These are phyloP conservation scores for Dasypolia templi DNA, from an alignment of 2,888 invertebrate genomes.

Conservation along the genomic window DNA sequence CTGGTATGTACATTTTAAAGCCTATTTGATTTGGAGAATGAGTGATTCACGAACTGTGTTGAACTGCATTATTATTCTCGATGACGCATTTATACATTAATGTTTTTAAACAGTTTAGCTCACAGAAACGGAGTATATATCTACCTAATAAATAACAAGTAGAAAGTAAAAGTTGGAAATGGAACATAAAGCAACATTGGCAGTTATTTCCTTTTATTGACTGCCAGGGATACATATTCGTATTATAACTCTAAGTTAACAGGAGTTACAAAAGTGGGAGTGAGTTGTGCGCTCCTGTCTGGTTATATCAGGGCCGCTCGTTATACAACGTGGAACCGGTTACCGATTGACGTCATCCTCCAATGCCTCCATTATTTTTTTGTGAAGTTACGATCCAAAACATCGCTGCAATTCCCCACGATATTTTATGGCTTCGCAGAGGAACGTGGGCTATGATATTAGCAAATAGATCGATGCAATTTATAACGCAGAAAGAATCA, in stretches of 20 bases:
- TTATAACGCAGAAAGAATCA: slow-evolving; percentile 47
- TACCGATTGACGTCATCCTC: slow-evolving; percentile 63
- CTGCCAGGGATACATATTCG: slow-evolving; percentile 46
- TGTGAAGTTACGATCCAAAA: slow-evolving; percentile 63
- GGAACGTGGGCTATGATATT: slow-evolving; percentile 52
- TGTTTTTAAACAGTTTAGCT: slow-evolving; percentile 4
- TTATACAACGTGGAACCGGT: slow-evolving; percentile 67
- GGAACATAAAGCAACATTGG: slow-evolving; percentile 42
- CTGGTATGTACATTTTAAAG: slow-evolving; percentile 45
- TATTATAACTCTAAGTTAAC: slow-evolving; percentile 60
- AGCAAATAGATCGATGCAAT: slow-evolving; percentile 55
- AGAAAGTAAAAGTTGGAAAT: slow-evolving; percentile 62
- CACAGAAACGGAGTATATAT: slow-evolving; percentile 14
- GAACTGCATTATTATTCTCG: background rate
- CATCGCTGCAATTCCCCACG: slow-evolving; percentile 56
- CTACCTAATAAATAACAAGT: slow-evolving; percentile 37
- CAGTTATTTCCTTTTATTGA: slow-evolving; percentile 58
- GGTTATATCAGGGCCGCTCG: slow-evolving; percentile 63
- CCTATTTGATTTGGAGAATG: slow-evolving; percentile 9
- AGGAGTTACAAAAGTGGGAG: slow-evolving; percentile 67
- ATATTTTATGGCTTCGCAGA: slow-evolving; percentile 47
- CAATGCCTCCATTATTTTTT: slow-evolving; percentile 63
- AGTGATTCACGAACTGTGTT: background rate
- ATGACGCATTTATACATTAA: background rate
- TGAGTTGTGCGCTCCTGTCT: slow-evolving; percentile 65